Evolutionary conservation across 1,140 invertebrate species (phyloP), one percentile per base, ranked within the genome.

Genomic region (Drosophila kurseongensis): DNA sequence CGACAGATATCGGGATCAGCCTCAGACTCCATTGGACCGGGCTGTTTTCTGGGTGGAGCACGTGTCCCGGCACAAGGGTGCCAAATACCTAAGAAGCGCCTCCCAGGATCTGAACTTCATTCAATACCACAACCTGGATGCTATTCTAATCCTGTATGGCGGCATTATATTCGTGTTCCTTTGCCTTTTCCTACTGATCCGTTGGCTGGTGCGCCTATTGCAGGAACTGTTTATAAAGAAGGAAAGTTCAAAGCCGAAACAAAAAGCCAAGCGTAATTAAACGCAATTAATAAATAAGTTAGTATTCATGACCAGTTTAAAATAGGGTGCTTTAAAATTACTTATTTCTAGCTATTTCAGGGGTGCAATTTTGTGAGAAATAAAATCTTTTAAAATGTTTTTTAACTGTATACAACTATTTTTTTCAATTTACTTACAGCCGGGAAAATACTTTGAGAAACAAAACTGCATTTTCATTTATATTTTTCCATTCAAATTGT

Each of bases 11-110:
- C 92, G 92, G 16, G 96, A 97, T 91, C 93, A 95, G 52, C 94
- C 93, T 5, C 71, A 92, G 6, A 81, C 90, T 5, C 95, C 96
- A 0, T 52, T 96, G 69, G 94, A 96, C n/a, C 94, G 94, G 0
- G 95, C 95, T 0, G 93, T 95, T 0, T 96, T 94, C 91, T 96
- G 95, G 95, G 92, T 94, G 0, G 96, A 97, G 84, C 94, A 96
- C 67, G 94, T 96, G 1, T 93, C 94, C 1, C 93, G 95, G 8
- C 95, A 95, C 91, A 93, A 93, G 12, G 93, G 93, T 50, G 93
- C 93, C 0, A 78, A 84, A 4, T 93, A 93, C 18, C 78, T 95
- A 1, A 91, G 93, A 38, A 93, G 93, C 9, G 68, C 92, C 12
- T 93, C 93, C 0, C 83, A 91, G 59, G 91, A 95, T 44, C 74